Conservation (phyloP, 1,140 invertebrate species). For the Meloidogyne floridensis region DNA sequence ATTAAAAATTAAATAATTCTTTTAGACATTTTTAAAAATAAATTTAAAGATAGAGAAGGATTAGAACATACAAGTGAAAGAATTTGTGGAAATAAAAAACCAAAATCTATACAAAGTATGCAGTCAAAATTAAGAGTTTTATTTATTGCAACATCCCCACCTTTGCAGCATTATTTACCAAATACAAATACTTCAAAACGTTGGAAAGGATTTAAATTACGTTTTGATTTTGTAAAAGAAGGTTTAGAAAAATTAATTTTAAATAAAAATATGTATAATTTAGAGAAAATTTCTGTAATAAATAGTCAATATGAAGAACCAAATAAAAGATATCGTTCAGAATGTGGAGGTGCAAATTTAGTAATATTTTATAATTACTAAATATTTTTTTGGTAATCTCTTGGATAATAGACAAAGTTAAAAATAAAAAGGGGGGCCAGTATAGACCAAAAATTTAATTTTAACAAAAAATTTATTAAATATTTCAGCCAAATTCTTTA, state of each 20-base stretch:
- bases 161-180: conserved; percentile 15
- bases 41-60: conserved; percentile 39
- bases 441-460: conserved; percentile 15
- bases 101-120: conserved; percentile 33
- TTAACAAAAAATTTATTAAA: conserved; percentile 30
- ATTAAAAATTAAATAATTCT: too few relatives aligned
- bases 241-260: conserved; percentile 30
- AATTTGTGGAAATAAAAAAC: conserved; percentile 38
- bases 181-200: conserved; percentile 8
- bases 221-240: conserved; percentile 46
- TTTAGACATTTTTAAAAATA: background rate
- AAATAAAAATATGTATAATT: background rate
- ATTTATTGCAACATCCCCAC: conserved; percentile 29
- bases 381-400: conserved; percentile 22
- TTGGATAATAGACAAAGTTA: too few relatives aligned
- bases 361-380: background rate
- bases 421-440: too few relatives aligned
- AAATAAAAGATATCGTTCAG: background rate
- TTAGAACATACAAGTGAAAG: conserved; percentile 49
- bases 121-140: conserved; percentile 28
- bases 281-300: conserved; percentile 30
- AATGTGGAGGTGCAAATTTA: conserved; percentile 24
- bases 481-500: conserved; percentile 30
- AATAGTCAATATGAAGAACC: conserved; percentile 18
- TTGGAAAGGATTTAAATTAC: conserved; percentile 41